Evolutionary conservation across 1,140 invertebrate species (phyloP), one percentile per base, ranked within the genome.

Genomic region (Calliopsis andreniformis): DNA sequence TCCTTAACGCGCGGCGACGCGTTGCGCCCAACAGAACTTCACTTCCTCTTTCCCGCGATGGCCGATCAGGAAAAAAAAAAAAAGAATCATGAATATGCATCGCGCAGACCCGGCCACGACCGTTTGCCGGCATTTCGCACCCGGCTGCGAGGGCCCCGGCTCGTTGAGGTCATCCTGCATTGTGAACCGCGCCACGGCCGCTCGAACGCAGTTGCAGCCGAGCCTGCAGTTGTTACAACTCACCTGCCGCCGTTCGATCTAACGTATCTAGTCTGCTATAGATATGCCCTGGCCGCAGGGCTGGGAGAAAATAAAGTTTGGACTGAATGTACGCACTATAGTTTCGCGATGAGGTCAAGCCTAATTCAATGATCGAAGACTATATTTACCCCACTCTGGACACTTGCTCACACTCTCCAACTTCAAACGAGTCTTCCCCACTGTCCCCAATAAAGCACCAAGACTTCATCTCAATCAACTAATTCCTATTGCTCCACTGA

Each of bases 11-110:
- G 84, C 71, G 83, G 80, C 84, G 84, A 87, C 47, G 69, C 80
- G 80, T 71, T 67, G 76, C 80, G 77, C 55, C 67, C 61, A 58
- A 61, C 71, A 68, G 80, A 89, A 89, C 86, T n/a, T 86, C 82
- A 86, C 87, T 90, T 90, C 88, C 88, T 89, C 86, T 90, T 89
- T 90, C 88, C 86, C 88, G 88, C 87, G 84, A 89, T 89, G 87
- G 87, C 77, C 82, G 85, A 89, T 89, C 86, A 87, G 86, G 85
- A 61, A 70, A 67, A 80, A 59, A 68, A 28, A 55, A 23, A 49
- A 55, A 49, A 63, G 63, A 85, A 87, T 89, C 88, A 90, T 89
- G 88, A 90, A 89, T 89, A 90, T 90, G 84, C 87, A 90, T 90
- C 79, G 42, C 25, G 58, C 79, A 59, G 78, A 68, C 66, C 73